Conservation (phyloP, 1,140 invertebrate genomes). For the Chionoecetes opilio region DNA sequence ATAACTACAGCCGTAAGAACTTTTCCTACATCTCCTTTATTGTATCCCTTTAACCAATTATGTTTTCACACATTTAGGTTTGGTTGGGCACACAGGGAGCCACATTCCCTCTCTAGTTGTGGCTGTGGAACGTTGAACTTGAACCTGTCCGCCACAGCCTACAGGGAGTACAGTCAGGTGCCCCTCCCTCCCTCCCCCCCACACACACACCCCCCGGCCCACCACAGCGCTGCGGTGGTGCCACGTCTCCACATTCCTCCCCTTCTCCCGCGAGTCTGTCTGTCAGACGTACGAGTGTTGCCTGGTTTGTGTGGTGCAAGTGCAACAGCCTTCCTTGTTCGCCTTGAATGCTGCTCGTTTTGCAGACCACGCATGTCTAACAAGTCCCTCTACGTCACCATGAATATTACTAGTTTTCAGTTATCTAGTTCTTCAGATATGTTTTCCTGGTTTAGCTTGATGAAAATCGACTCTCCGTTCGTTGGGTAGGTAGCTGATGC, state of each 20-base stretch:
- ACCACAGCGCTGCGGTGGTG: background rate
- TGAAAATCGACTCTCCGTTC: background rate
- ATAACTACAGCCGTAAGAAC: too few relatives aligned
- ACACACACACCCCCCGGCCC: background rate
- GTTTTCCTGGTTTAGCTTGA: background rate
- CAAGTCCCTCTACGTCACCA: background rate
- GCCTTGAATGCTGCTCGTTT: background rate
- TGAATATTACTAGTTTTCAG: background rate
- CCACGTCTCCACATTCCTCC: constrained; percentile 24
- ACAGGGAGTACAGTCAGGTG: too few relatives aligned
- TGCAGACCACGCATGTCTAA: background rate
- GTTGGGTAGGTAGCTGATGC: background rate
- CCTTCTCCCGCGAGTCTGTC: background rate
- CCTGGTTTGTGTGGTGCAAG: too few relatives aligned
- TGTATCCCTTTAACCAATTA: too few relatives aligned
- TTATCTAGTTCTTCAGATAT: background rate
- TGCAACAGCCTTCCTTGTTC: background rate
- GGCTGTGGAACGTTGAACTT: constrained; percentile 3
- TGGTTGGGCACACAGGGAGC: background rate
- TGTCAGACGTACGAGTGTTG: constrained; percentile 16
- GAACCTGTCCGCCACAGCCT: constrained; percentile 11
- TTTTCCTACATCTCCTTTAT: too few relatives aligned
- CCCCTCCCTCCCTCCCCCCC: background rate
- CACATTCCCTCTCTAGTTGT: too few relatives aligned
- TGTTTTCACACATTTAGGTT: background rate